Conservation (phyloP, 2,888 invertebrate genomes). For the Gnatocerus cornutus region DNA sequence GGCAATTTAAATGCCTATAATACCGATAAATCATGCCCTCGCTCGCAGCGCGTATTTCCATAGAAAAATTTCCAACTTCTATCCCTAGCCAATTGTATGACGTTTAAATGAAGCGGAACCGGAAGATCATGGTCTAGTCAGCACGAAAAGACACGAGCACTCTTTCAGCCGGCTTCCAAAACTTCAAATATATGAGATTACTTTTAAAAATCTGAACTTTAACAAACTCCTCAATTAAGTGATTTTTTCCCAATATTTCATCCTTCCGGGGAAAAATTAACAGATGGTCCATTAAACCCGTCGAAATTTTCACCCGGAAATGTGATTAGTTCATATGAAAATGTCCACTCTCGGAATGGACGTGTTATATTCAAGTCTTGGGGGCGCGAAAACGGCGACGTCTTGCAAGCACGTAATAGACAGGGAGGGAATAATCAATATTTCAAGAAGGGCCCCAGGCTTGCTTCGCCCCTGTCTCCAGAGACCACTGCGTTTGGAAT, state of each 20-base stretch:
- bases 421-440: conserved; percentile 67
- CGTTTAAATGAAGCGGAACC: conserved; percentile 49
- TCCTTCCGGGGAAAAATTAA: conserved; percentile 17
- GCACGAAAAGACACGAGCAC: conserved; percentile 34
- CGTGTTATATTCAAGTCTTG: conserved; percentile 5
- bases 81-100: conserved; percentile 36
- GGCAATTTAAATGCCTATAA: conserved; percentile 17
- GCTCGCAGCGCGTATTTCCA: conserved; percentile 7
- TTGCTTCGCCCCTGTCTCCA: conserved; percentile 64
- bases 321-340: conserved; percentile 41
- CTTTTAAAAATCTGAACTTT: conserved; percentile 23
- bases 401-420: conserved; percentile 56
- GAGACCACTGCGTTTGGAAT: conserved; percentile 65
- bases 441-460: conserved; percentile 66
- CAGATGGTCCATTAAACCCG: conserved; percentile 4
- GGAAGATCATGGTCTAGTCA: conserved; percentile 49
- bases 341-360: conserved; percentile 25
- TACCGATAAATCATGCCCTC: conserved; percentile 17
- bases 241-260: conserved; percentile 24
- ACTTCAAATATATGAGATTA: conserved; percentile 42
- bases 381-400: conserved; percentile 22
- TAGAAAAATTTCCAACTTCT: conserved; percentile 37
- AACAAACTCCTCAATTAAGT: conserved; percentile 36
- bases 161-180: conserved; percentile 13
- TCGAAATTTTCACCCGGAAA: conserved; percentile 26